Conservation (phyloP, 2,113 vertebrate genomes). For the Perccottus glenii region DNA sequence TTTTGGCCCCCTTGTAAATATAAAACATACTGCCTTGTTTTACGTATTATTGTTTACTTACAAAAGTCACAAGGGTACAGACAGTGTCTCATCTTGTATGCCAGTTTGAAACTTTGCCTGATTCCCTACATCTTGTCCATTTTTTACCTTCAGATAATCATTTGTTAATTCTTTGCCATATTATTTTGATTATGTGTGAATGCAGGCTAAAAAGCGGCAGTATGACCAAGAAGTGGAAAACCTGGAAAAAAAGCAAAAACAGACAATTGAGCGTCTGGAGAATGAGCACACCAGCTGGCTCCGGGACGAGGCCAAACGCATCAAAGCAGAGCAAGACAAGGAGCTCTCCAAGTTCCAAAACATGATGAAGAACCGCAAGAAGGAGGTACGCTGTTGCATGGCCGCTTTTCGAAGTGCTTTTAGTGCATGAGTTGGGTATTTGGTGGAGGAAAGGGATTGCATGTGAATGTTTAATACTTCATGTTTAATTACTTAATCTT, state of each 20-base stretch:
- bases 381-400: slow-evolving; percentile 86
- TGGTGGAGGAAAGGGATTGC: slow-evolving; percentile 19
- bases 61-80: too few relatives aligned
- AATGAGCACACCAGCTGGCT: slow-evolving; percentile 96
- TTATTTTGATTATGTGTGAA: background rate
- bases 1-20: slow-evolving; percentile 11
- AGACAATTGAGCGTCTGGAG: slow-evolving; percentile 96
- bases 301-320: slow-evolving; percentile 94
- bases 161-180: too few relatives aligned
- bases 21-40: background rate
- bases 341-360: slow-evolving; percentile 97
- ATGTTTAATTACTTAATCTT: slow-evolving; percentile 19
- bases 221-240: slow-evolving; percentile 98
- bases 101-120: too few relatives aligned
- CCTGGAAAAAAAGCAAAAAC: slow-evolving; percentile 97
- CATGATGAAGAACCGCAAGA: slow-evolving; percentile 94
- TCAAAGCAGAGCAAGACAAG: slow-evolving; percentile 97
- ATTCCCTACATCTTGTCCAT: too few relatives aligned
- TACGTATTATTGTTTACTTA: too few relatives aligned
- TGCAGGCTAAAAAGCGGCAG: slow-evolving; percentile 90
- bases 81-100: too few relatives aligned
- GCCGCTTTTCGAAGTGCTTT: slow-evolving; percentile 2
- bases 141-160: too few relatives aligned
- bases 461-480: slow-evolving; percentile 35
- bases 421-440: background rate